A percentile compares a stretch with the other conserved stretches of the same genome.
phyloP scores from a whole-genome alignment of 2,888 invertebrate species.

The Pristionchus exspectatus region DNA sequence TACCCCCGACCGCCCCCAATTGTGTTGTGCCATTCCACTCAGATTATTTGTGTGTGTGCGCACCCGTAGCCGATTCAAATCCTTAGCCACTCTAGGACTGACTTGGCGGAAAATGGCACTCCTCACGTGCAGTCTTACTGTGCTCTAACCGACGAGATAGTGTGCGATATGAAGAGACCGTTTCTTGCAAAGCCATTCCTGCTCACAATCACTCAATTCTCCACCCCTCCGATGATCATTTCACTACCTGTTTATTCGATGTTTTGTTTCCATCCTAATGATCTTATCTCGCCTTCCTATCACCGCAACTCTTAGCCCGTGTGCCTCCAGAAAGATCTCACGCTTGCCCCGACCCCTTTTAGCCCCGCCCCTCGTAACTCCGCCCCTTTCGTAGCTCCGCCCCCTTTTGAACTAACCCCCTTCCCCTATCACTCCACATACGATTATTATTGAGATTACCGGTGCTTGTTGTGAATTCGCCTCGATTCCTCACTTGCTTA shows the following conservation, averaged over 20 bases:
- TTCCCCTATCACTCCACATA: neutral
- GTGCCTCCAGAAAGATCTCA: slow-evolving; percentile 31
- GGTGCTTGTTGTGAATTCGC: slow-evolving; percentile 41
- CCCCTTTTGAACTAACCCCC: neutral
- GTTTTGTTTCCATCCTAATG: neutral
- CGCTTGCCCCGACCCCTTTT: neutral
- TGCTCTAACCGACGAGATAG: too few relatives aligned
- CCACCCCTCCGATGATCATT: neutral
- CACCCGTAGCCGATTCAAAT: neutral
- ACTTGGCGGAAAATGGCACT: too few relatives aligned
- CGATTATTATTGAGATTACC: slow-evolving; percentile 30
- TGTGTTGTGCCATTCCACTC: neutral
- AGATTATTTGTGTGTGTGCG: too few relatives aligned
- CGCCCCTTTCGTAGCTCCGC: neutral
- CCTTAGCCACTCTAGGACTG: neutral
- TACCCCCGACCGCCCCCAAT: neutral
- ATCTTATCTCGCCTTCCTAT: neutral
- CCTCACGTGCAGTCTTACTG: too few relatives aligned
- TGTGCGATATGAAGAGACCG: too few relatives aligned
- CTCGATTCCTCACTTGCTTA: slow-evolving; percentile 19
- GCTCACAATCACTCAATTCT: neutral
- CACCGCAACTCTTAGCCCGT: slow-evolving; percentile 18
- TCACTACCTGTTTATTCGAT: neutral
- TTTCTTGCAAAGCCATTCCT: too few relatives aligned
- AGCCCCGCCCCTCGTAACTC: neutral